Evolutionary conservation across 2,797 vertebrate species (phyloP).

Genomic region (Pangasius krempfi): DNA sequence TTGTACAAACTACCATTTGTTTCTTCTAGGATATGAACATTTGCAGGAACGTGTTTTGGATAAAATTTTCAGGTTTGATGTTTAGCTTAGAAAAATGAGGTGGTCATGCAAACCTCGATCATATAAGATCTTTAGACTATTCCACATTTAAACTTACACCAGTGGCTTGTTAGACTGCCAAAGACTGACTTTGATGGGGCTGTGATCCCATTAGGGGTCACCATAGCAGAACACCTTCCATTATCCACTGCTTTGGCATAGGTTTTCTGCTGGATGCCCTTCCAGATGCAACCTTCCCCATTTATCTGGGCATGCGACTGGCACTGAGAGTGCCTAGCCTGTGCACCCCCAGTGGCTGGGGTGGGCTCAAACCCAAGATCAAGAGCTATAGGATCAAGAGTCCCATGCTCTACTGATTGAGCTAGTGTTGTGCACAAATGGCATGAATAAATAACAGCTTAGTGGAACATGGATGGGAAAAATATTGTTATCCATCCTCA

Average conservation of each 20-base stretch:
- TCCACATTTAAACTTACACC: neutral
- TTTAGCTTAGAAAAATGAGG: neutral
- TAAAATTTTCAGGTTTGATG: neutral
- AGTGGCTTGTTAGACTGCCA: neutral
- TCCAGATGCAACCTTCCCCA: no score
- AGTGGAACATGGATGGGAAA: neutral
- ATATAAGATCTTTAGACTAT: neutral
- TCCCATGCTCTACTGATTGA: no score
- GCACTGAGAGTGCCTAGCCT: no score
- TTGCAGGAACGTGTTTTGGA: neutral
- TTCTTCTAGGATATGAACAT: neutral
- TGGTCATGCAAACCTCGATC: neutral
- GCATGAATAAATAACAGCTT: neutral
- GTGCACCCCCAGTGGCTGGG: no score
- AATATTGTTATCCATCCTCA: conserved; percentile 45
- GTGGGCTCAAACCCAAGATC: no score
- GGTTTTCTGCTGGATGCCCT: no score
- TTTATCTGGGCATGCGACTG: no score
- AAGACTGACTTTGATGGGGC: conserved; percentile 16
- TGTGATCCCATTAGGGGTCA: neutral
- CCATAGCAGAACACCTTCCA: no score
- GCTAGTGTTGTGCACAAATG: conserved; percentile 46
- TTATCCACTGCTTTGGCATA: no score
- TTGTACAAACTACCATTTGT: neutral
- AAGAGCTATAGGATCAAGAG: no score